These are phyloP conservation scores for Seira sanloemensis DNA, from an alignment of 2,888 invertebrate genomes.

Conservation along the genomic window DNA sequence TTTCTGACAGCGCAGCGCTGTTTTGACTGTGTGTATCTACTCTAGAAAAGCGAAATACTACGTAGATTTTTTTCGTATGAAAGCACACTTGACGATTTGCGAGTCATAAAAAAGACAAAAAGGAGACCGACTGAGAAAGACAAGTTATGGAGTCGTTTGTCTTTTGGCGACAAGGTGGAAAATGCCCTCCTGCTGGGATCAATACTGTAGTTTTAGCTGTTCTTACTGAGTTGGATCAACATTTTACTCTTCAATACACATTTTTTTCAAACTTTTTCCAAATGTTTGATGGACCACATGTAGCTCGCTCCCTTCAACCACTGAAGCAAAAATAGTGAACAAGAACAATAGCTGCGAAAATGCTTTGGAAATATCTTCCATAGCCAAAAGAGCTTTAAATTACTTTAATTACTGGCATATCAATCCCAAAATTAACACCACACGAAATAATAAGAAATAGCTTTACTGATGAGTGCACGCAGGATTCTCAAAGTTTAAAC, in stretches of 20 bases:
- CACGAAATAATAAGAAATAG: no score
- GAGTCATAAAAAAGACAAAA: neutral
- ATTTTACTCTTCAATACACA: neutral
- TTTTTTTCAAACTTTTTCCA: neutral
- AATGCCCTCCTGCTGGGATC: slow-evolving; percentile 27
- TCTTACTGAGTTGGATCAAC: neutral
- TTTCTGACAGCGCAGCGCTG: no score
- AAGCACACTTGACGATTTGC: neutral
- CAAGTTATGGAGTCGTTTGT: slow-evolving; percentile 6
- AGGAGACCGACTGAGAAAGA: neutral
- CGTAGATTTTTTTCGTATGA: no score
- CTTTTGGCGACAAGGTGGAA: slow-evolving; percentile 22
- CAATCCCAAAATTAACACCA: no score
- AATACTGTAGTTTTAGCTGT: neutral
- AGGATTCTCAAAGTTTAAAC: no score
- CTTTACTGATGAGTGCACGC: no score
- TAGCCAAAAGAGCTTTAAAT: no score
- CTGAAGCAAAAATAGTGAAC: neutral
- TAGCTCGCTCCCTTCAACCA: neutral
- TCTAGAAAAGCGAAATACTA: no score
- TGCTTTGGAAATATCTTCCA: no score
- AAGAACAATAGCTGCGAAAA: neutral
- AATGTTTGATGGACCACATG: neutral
- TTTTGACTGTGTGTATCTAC: no score
- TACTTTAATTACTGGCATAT: no score